These are phyloP conservation scores for Lasius fuliginosus DNA, from an alignment of 2,888 invertebrate genomes.

Conservation along the genomic window DNA sequence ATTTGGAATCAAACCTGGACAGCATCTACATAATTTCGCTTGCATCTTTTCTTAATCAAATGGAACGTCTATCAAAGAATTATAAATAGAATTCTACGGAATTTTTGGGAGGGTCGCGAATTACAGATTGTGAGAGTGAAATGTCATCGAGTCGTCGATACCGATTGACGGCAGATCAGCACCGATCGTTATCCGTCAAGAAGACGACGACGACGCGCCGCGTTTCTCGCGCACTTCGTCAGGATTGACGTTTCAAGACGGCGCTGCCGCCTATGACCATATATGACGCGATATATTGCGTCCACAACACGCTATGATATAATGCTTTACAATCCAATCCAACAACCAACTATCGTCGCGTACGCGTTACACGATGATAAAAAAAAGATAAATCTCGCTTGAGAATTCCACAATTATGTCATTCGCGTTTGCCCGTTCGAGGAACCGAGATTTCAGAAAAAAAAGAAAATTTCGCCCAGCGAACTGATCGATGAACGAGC, in stretches of 20 bases:
- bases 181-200: background rate
- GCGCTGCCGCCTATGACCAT: conserved; percentile 59
- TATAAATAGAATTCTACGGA: conserved; percentile 2
- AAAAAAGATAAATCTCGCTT: background rate
- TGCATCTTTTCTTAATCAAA: background rate
- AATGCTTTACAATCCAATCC: conserved; percentile 49
- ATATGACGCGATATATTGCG: conserved; percentile 60
- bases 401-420: background rate
- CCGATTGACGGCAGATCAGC: background rate
- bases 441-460: background rate
- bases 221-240: conserved; percentile 20
- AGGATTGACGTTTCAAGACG: conserved; percentile 11
- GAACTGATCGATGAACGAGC: background rate
- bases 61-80: background rate
- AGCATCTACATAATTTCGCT: conserved; percentile 1
- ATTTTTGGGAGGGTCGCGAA: background rate
- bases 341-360: background rate
- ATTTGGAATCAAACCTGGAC: background rate
- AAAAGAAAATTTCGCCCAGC: background rate
- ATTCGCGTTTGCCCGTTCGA: conserved; percentile 5
- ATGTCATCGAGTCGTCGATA: background rate
- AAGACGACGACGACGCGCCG: background rate
- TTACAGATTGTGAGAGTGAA: background rate
- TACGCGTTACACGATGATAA: background rate
- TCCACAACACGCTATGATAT: conserved; percentile 68